Percentiles rank a stretch among this genome's conserved stretches.
Conservation (phyloP, 2,888 invertebrate species). For the Patella caerulea region DNA sequence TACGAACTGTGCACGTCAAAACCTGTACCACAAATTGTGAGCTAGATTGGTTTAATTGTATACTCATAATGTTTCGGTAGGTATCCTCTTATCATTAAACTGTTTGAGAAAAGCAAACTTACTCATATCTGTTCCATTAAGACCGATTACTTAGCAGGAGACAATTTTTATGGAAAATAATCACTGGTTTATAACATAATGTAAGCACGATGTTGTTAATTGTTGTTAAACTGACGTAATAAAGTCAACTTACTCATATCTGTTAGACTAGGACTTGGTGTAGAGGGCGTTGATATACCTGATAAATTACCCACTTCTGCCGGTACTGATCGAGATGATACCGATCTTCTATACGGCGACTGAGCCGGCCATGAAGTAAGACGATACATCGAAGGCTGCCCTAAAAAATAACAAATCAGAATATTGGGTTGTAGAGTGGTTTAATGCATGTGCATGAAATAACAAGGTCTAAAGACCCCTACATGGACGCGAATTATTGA, state of each 20-base stretch:
- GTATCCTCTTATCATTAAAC: too few species aligned
- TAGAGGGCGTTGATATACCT: conserved; percentile 31
- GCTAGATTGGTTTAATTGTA: too few species aligned
- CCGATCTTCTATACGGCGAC: conserved; percentile 21
- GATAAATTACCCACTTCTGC: conserved; percentile 31
- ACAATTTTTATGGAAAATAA: too few species aligned
- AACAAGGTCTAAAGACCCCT: too few species aligned
- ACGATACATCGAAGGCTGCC: conserved; percentile 31
- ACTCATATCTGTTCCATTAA: conserved; percentile 3
- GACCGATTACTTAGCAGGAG: neutral
- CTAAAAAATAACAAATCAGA: neutral
- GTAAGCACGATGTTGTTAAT: too few species aligned
- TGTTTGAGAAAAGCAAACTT: neutral
- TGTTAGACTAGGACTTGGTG: conserved; percentile 16
- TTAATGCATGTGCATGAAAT: too few species aligned
- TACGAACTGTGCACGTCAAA: too few species aligned
- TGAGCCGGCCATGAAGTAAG: conserved; percentile 36
- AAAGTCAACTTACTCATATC: conserved; percentile 17
- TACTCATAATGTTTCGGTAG: too few species aligned
- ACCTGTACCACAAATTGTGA: too few species aligned
- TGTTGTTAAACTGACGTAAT: neutral
- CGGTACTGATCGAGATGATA: conserved; percentile 36
- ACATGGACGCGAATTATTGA: too few species aligned
- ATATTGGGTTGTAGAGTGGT: too few species aligned
- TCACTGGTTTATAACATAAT: too few species aligned